Conservation (phyloP, 2,888 invertebrate genomes). For the Sphecodes monilicornis region DNA sequence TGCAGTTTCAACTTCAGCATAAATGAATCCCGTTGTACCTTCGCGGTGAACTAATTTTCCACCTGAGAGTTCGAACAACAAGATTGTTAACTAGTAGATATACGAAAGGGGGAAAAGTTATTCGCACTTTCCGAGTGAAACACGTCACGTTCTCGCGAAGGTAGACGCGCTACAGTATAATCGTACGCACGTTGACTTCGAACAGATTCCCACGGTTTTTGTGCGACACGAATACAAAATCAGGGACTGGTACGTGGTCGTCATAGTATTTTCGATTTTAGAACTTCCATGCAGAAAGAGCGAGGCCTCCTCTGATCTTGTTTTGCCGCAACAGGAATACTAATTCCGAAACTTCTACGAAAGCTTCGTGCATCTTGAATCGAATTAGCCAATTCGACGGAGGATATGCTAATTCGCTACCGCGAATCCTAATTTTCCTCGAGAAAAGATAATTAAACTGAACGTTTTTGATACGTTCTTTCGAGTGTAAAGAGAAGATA, state of each 20-base stretch:
- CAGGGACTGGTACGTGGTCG: neutral
- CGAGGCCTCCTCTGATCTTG: neutral
- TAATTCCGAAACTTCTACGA: neutral
- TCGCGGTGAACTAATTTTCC: neutral
- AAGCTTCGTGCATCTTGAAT: neutral
- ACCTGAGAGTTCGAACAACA: neutral
- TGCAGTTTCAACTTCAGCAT: neutral
- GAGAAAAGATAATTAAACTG: neutral
- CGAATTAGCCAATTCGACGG: neutral
- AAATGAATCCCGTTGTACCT: neutral
- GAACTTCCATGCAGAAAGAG: neutral
- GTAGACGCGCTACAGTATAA: neutral
- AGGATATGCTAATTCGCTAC: neutral
- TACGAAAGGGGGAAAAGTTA: neutral
- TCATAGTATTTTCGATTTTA: neutral
- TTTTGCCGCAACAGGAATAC: conserved; percentile 6
- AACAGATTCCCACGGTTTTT: conserved; percentile 4
- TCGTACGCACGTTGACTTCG: conserved; percentile 10
- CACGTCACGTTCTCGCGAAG: neutral
- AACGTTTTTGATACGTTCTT: neutral
- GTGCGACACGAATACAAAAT: conserved; percentile 34
- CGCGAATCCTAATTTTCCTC: neutral
- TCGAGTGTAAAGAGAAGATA: neutral
- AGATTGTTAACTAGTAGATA: neutral
- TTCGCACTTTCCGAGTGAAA: neutral